phyloP scores from a whole-genome alignment of 1,140 invertebrate species.

The Drosophila melanogaster region DNA sequence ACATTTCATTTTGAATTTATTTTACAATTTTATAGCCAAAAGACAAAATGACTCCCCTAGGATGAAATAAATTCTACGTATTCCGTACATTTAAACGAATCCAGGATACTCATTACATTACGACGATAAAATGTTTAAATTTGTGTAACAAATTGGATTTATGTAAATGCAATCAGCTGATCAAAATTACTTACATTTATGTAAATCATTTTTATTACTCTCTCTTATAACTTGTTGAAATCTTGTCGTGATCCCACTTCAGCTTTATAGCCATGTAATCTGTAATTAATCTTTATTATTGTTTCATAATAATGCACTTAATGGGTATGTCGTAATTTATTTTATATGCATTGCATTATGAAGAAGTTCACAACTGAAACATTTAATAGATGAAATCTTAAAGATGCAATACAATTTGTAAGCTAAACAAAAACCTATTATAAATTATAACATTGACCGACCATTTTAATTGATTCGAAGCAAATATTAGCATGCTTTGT shows the following conservation, averaged over 20 bases:
- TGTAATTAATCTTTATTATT: constrained; percentile 4
- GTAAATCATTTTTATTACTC: not conserved
- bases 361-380: too few relatives aligned
- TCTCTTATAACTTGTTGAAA: not conserved
- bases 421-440: not conserved
- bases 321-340: not conserved
- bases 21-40: too few relatives aligned
- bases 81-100: too few relatives aligned
- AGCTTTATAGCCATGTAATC: not conserved
- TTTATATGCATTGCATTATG: not conserved
- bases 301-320: not conserved
- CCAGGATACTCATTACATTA: too few relatives aligned
- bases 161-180: not conserved
- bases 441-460: not conserved
- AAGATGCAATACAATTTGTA: too few relatives aligned
- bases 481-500: not conserved
- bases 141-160: not conserved
- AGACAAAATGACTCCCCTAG: too few relatives aligned
- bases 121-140: not conserved
- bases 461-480: not conserved
- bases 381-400: too few relatives aligned
- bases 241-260: not conserved
- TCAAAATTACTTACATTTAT: not conserved
- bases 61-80: too few relatives aligned
- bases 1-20: too few relatives aligned